These are phyloP conservation scores for Papilio demoleus DNA, from an alignment of 2,888 invertebrate genomes.

Conservation along the genomic window DNA sequence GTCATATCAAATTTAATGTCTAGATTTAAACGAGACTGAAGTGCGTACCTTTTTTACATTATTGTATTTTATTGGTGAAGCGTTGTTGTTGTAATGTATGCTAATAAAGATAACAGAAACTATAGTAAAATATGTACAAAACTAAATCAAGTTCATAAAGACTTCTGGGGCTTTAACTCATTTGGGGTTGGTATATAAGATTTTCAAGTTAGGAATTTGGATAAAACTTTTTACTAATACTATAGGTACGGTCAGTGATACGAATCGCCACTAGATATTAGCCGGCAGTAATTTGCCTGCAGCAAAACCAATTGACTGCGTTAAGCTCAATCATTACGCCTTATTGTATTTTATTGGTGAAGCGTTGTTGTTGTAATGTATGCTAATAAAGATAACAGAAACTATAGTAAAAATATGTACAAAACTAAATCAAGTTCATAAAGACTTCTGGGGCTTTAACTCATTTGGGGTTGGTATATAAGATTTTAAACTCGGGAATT, in stretches of 20 bases:
- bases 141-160: no score
- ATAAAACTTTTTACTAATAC: neutral
- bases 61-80: neutral
- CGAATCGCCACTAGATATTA: neutral
- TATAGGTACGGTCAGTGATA: neutral
- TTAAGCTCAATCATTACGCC: neutral
- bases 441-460: no score
- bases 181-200: no score
- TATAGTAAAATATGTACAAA: no score
- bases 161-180: no score
- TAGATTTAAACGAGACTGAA: conserved; percentile 3
- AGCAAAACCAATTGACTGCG: neutral
- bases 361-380: neutral
- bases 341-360: conserved; percentile 7
- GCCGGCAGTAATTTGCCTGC: neutral
- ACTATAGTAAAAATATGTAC: no score
- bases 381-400: neutral
- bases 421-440: no score
- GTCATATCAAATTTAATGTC: conserved; percentile 18
- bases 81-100: neutral
- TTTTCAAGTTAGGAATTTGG: no score
- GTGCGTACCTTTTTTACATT: neutral
- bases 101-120: neutral
- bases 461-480: no score
- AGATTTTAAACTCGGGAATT: no score